Evolutionary conservation across 2,888 invertebrate genomes (phyloP), one percentile per base, ranked within the genome.

Genomic region (Hypomecis atomaria): DNA sequence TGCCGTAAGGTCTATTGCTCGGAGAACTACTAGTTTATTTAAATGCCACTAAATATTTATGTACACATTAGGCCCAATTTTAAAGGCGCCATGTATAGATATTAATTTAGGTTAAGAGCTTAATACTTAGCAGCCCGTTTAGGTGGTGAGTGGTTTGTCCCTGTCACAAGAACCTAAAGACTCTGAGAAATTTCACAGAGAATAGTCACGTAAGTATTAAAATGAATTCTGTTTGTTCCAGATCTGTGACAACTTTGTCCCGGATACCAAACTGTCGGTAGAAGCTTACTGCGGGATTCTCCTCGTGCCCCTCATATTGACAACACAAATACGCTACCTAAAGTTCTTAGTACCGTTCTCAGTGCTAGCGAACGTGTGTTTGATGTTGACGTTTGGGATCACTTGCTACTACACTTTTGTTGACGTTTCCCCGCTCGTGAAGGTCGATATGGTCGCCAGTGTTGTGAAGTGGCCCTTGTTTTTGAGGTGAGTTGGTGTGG

Each of bases 291-390:
- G 96, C 78, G 89, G 94, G 0, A 87, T 96, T 1, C 84, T 96
- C 0, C 84, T 96, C 3, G 74, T 96, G 0, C 96, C 97, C 0
- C 86, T 97, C 13, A 86, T 97, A 9, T 80, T 96, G 0, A 94
- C 96, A 50, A 95, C 95, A 5, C 96, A 96, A 84, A 81, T 91
- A 56, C 79, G 97, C 49, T 94, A 96, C 76, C 92, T 99, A 0
- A 97, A 96, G 83, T 96, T 95, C 76, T 89, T 99, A 47, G 97
- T 98, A 4, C 98, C 98, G 0, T 97, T 98, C 84, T 98, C 99
- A 0, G 91, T 96, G 62, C 81, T 97, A 23, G 99, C 99, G 36
- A 99, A 99, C 82, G 56, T 96, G 0, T 95, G 97, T 59, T 96
- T 98, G 77, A 86, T 96, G 0, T 79, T 94, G 0, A 96, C 97